These are phyloP conservation scores for Daboia siamensis DNA, from an alignment of 2,113 vertebrate species.

Conservation along the genomic window DNA sequence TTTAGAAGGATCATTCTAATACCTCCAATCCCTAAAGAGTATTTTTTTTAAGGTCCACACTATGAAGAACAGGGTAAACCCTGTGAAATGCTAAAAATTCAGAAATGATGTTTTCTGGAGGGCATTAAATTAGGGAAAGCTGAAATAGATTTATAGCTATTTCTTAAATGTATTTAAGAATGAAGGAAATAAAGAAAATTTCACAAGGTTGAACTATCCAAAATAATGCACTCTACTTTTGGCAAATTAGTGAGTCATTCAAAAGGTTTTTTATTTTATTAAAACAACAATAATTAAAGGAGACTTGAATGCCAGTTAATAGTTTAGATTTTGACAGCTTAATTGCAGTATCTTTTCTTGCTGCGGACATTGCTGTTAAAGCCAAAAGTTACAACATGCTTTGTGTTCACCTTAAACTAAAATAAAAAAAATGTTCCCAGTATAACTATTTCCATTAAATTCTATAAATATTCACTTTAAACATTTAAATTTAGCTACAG, in stretches of 20 bases:
- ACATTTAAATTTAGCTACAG: neutral
- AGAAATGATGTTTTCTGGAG: neutral
- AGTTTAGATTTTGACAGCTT: neutral
- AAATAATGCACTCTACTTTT: neutral
- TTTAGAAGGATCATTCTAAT: neutral
- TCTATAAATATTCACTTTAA: conserved; percentile 55
- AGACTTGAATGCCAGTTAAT: neutral
- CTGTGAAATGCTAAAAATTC: neutral
- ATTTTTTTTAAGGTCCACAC: neutral
- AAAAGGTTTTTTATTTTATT: neutral
- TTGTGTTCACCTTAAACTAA: conserved; percentile 15
- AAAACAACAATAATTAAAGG: neutral
- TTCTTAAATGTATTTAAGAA: neutral
- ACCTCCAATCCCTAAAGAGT: neutral
- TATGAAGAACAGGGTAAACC: neutral
- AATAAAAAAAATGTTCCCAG: conserved; percentile 13
- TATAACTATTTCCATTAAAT: conserved; percentile 13
- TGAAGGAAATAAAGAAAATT: neutral
- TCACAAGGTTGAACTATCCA: neutral
- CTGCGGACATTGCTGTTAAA: neutral
- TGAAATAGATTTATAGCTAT: neutral
- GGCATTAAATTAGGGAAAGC: neutral
- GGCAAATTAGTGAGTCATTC: neutral
- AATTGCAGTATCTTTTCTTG: neutral
- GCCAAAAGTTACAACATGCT: neutral